phyloP scores from a whole-genome alignment of 2,888 invertebrate species.

The Microchrysa polita region DNA sequence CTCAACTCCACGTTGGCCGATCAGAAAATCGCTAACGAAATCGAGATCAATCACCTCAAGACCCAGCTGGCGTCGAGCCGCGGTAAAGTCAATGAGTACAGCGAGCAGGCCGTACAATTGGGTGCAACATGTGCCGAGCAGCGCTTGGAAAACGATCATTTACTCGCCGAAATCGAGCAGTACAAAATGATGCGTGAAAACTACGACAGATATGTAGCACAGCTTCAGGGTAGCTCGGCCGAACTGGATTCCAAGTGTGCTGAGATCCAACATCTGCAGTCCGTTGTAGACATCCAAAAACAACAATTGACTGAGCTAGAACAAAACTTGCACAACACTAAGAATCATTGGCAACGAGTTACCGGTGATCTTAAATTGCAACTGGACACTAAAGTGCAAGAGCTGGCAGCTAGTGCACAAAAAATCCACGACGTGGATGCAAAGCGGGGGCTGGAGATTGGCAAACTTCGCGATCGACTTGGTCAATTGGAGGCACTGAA shows the following conservation, averaged over 20 bases:
- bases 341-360: constrained; percentile 16
- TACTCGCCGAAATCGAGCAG: constrained; percentile 35
- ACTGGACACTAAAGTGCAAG: not conserved
- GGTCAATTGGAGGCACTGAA: constrained; percentile 20
- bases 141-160: constrained; percentile 16
- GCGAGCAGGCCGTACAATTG: not conserved
- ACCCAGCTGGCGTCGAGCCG: not conserved
- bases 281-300: not conserved
- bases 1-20: not conserved
- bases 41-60: not conserved
- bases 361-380: not conserved
- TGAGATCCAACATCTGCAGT: constrained; percentile 39
- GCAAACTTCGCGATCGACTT: constrained; percentile 20
- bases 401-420: not conserved
- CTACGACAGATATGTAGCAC: constrained; percentile 42
- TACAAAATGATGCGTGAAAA: constrained; percentile 43
- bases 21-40: not conserved
- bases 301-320: constrained; percentile 14
- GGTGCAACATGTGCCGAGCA: constrained; percentile 14
- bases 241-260: constrained; percentile 37
- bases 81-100: not conserved
- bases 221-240: constrained; percentile 42
- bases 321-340: not conserved
- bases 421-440: not conserved
- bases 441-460: not conserved